A percentile compares a stretch with the other conserved stretches of the same genome.
These are phyloP conservation scores for Acleris literana DNA, from an alignment of 2,888 invertebrate genomes.

Conservation along the genomic window DNA sequence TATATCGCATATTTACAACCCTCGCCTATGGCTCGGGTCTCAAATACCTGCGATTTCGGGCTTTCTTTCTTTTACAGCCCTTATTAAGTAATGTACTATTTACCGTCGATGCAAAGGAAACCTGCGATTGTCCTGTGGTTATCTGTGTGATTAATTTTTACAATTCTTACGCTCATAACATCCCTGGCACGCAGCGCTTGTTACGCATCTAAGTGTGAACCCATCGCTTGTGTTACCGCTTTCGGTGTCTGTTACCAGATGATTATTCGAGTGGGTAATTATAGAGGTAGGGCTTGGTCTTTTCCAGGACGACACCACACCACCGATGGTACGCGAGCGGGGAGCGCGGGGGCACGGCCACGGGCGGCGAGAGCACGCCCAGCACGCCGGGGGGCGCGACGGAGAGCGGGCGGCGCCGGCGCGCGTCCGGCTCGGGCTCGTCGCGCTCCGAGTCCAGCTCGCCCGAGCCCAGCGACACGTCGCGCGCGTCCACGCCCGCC, in stretches of 20 bases:
- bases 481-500: conserved; percentile 84
- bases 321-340: conserved; percentile 77
- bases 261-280: conserved; percentile 24
- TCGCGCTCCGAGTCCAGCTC: conserved; percentile 83
- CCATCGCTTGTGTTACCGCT: conserved; percentile 23
- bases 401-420: conserved; percentile 75
- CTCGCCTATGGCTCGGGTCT: no score
- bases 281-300: conserved; percentile 32
- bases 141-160: not conserved
- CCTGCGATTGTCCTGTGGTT: no score
- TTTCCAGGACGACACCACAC: conserved; percentile 65
- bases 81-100: no score
- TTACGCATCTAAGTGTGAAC: conserved; percentile 18
- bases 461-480: conserved; percentile 83
- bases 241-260: conserved; percentile 24
- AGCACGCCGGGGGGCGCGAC: conserved; percentile 76
- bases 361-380: conserved; percentile 65
- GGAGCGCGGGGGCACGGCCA: conserved; percentile 50
- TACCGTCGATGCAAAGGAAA: no score
- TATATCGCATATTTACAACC: no score
- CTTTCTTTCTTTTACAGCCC: no score
- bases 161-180: conserved; percentile 11
- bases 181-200: conserved; percentile 19
- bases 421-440: conserved; percentile 80
- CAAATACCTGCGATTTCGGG: no score